A percentile compares a stretch with the other conserved stretches of the same genome.
Conservation (phyloP, 2,113 vertebrate genomes). For the Pelodiscus sinensis region DNA sequence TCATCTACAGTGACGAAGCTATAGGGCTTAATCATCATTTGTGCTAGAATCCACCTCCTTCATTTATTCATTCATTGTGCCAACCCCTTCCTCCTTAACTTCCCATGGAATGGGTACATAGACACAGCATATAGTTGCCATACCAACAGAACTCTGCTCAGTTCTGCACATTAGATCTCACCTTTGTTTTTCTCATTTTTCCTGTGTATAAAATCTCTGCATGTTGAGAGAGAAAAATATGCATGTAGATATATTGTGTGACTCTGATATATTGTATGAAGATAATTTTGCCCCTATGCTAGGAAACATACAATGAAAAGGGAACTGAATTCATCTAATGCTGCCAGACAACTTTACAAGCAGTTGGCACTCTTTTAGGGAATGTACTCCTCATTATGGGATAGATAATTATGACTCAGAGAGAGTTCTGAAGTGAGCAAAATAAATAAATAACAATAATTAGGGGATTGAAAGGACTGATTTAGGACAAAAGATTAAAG, state of each 20-base stretch:
- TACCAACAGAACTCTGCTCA: background rate
- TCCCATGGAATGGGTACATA: background rate
- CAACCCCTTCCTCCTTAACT: background rate
- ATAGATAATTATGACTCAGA: slow-evolving; percentile 3
- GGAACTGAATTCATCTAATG: background rate
- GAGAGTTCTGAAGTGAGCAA: background rate
- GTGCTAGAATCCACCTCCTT: background rate
- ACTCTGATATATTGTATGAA: slow-evolving; percentile 28
- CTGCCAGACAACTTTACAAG: background rate
- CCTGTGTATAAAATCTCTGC: background rate
- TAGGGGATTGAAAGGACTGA: background rate
- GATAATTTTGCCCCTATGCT: background rate
- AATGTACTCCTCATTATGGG: background rate
- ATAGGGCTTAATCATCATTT: background rate
- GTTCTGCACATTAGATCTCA: background rate
- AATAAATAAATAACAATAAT: background rate
- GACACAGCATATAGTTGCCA: background rate
- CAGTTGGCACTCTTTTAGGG: background rate
- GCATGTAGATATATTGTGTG: background rate
- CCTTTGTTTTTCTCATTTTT: background rate
- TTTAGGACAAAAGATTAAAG: slow-evolving; percentile 26
- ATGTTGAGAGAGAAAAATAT: background rate
- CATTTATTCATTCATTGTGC: background rate
- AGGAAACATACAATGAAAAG: background rate
- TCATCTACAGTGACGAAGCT: background rate